Base-by-base conservation (phyloP, 1,140 invertebrate species). In the Cotesia typhae region DNA sequence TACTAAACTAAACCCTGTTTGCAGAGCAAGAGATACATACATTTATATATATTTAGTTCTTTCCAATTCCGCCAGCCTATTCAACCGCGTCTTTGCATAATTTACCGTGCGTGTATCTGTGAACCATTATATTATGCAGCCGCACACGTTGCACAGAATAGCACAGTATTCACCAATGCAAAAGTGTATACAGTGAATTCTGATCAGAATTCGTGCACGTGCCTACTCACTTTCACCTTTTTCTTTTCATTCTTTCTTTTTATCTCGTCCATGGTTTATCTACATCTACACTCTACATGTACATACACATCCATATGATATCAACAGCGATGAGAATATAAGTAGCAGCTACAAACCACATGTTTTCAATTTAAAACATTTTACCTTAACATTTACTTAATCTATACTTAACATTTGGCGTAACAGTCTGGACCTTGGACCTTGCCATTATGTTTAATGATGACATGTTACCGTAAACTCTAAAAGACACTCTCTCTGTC, bases 161-260 rank as follows among this genome's bases (percentile, higher is more conserved):
- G 53, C 17, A 57, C 41, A 47, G 41, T 47, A 47, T 10, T 47
- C 41, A 47, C 51, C n/a, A n/a, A n/a, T 9, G 7, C 7, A 5
- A 57, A 4, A 14, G 17, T 57, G 12, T 57, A 3, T 57, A 57
- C 5, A 20, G 53, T 20, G 5, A 12, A 28, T 61, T 9, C 10
- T 28, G 59, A 61, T 61, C 59, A 61, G 17, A 61, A 61, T 61
- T 61, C 59, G 28, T 61, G 59, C 59, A 61, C 59, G 59, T 61
- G 59, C 59, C 59, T 28, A 28, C 28, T 35, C 59, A 35, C 28
- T 61, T 35, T 61, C 28, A 28, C 28, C 28, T 61, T 61, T 35
- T 35, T 28, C 28, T 17, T 35, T 61, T 35, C 10, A 28, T 35
- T 61, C 28, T 28, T 28, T 28, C 59, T 61, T 57, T 57, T 57